These are phyloP conservation scores for Erannis defoliaria DNA, from an alignment of 2,888 invertebrate species.

Conservation along the genomic window DNA sequence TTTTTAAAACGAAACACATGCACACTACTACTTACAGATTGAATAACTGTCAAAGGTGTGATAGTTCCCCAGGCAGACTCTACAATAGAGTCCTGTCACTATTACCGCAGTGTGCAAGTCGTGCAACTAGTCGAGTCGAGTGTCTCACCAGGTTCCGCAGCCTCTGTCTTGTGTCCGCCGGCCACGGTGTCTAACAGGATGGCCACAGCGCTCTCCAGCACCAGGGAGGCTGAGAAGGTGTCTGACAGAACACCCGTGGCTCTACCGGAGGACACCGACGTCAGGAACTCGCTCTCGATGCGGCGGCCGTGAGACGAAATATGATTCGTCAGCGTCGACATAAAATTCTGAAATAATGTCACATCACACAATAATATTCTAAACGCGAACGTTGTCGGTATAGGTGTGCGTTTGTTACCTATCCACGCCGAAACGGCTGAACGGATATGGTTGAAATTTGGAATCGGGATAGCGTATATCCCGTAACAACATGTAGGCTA, in stretches of 20 bases:
- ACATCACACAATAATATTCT: background rate
- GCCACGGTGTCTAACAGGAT: slow-evolving; percentile 58
- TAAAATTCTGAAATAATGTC: slow-evolving; percentile 57
- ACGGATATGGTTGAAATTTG: no score
- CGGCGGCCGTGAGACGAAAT: slow-evolving; percentile 67
- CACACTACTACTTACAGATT: no score
- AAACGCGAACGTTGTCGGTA: no score
- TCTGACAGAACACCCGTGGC: slow-evolving; percentile 66
- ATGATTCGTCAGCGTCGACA: slow-evolving; percentile 55
- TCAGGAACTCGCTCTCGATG: slow-evolving; percentile 66
- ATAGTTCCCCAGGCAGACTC: no score
- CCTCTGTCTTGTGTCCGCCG: slow-evolving; percentile 43
- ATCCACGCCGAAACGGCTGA: no score
- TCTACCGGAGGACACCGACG: slow-evolving; percentile 52
- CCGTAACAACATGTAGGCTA: no score
- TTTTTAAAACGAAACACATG: no score
- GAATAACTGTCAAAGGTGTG: no score
- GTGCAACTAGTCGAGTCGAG: background rate
- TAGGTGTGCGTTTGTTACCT: no score
- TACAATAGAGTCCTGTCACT: no score
- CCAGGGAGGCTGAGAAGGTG: slow-evolving; percentile 68
- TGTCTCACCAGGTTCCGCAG: slow-evolving; percentile 30
- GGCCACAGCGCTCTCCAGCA: slow-evolving; percentile 62
- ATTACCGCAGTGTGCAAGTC: no score
- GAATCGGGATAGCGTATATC: no score